These are phyloP conservation scores for Molanna angustata DNA, from an alignment of 2,888 invertebrate genomes.

Conservation along the genomic window DNA sequence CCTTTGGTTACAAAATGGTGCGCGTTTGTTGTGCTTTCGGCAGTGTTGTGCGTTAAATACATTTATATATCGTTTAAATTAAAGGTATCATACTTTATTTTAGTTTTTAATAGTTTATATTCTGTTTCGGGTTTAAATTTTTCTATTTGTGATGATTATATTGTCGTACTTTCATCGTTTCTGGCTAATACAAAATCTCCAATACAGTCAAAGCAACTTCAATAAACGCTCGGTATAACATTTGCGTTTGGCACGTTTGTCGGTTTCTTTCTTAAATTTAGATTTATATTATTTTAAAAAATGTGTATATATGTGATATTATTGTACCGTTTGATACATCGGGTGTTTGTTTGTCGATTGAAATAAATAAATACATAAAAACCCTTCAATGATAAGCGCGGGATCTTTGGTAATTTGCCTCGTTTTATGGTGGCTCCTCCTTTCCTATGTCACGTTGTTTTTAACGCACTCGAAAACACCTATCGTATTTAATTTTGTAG, in stretches of 20 bases:
- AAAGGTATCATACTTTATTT: conserved; percentile 20
- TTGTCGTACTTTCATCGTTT: conserved; percentile 25
- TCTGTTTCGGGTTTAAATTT: conserved; percentile 1
- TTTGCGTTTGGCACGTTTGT: conserved; percentile 23
- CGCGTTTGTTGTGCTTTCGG: conserved; percentile 54
- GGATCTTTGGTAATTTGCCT: conserved; percentile 23
- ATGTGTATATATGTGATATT: neutral
- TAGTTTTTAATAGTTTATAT: conserved; percentile 1
- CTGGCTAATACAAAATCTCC: conserved; percentile 10
- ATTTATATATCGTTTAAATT: conserved; percentile 20
- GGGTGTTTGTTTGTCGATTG: no score
- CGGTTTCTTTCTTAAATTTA: conserved; percentile 4
- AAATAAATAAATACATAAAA: conserved; percentile 9
- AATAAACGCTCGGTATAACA: conserved; percentile 28
- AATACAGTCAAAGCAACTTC: conserved; percentile 20
- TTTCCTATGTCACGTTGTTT: conserved; percentile 24
- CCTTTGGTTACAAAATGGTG: conserved; percentile 54
- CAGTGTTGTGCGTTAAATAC: conserved; percentile 24
- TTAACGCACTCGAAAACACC: conserved; percentile 23
- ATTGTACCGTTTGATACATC: neutral
- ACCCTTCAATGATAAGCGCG: conserved; percentile 22
- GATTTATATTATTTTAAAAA: neutral
- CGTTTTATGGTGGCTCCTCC: conserved; percentile 12
- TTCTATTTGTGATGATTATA: neutral
- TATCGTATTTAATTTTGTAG: conserved; percentile 20